Evolutionary conservation across 2,113 vertebrate species (phyloP).

Genomic region (Chaetura pelagica): DNA sequence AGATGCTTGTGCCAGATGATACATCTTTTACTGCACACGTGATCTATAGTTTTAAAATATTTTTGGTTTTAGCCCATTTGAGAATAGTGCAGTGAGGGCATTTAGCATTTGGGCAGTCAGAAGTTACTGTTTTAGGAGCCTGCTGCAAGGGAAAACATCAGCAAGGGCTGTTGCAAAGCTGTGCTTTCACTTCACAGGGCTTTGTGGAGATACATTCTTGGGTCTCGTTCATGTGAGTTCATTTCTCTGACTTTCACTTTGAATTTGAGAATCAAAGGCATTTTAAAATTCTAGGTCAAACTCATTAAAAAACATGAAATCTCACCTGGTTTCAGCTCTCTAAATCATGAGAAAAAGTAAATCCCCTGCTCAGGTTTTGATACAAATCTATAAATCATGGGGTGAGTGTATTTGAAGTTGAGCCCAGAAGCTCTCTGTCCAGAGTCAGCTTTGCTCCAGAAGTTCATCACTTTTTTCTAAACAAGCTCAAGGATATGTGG

Average conservation of each 20-base stretch:
- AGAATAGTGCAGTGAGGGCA: not conserved
- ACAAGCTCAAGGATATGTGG: not conserved
- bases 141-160: not conserved
- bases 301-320: not conserved
- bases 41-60: not conserved
- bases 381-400: not conserved
- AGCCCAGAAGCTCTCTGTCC: constrained; percentile 4
- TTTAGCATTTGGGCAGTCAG: not conserved
- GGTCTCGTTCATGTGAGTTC: constrained; percentile 13
- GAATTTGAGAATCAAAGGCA: constrained; percentile 44
- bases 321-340: constrained; percentile 40
- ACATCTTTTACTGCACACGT: not conserved
- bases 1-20: not conserved
- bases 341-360: not conserved
- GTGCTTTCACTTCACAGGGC: not conserved
- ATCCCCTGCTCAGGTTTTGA: constrained; percentile 5
- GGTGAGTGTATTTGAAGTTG: constrained; percentile 1
- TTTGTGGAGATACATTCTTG: constrained; percentile 14
- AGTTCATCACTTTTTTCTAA: not conserved
- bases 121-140: not conserved
- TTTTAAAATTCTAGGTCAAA: constrained; percentile 29
- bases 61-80: not conserved
- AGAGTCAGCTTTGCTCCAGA: not conserved
- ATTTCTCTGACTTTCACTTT: constrained; percentile 16
- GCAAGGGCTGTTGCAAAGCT: constrained; percentile 4